Evolutionary conservation across 2,888 invertebrate species (phyloP), one percentile per base, ranked within the genome.

Genomic region (Gari tellinella): DNA sequence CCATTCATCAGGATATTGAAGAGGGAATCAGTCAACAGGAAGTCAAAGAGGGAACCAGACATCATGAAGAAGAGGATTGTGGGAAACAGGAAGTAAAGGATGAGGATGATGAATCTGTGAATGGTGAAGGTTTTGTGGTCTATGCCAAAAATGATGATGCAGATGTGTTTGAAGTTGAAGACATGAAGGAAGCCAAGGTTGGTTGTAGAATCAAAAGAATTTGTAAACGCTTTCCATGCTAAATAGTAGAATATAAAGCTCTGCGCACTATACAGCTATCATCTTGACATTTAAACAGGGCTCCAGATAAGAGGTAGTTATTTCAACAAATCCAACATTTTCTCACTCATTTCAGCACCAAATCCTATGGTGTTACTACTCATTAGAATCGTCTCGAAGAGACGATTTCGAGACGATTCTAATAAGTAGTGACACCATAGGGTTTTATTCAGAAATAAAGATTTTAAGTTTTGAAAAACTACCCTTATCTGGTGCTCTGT

Each of bases 81-180:
- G 70, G 56, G 61, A 65, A 19, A 41, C 55, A 65, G 55, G 56
- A 56, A 58, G 72, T 51, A 21, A 64, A 48, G 55, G 38, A 64
- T 43, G 51, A 40, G 26, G 61, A 60, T 40, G 61, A 61, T 8
- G 45, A 37, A n/a, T 46, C 60, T 17, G 48, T 31, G 12, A 43
- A 38, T 31, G 64, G 62, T 43, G 72, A 73, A 51, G 78, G 73
- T 23, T 78, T 58, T 60, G 78, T 78, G 25, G 57, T 78, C 23
- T 78, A 70, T 64, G 73, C 67, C 40, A 67, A 64, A 53, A 62
- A 63, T 38, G 73, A 63, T 2, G 74, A 78, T 21, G 49, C 46
- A 37, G 70, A 67, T 57, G 51, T 69, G 15, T 51, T 64, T 23
- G 75, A 75, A 55, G 58, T 75, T 4, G 46, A 65, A n/a, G 69